Evolutionary conservation across 2,888 invertebrate species (phyloP).

Genomic region (Agrilus biguttatus): DNA sequence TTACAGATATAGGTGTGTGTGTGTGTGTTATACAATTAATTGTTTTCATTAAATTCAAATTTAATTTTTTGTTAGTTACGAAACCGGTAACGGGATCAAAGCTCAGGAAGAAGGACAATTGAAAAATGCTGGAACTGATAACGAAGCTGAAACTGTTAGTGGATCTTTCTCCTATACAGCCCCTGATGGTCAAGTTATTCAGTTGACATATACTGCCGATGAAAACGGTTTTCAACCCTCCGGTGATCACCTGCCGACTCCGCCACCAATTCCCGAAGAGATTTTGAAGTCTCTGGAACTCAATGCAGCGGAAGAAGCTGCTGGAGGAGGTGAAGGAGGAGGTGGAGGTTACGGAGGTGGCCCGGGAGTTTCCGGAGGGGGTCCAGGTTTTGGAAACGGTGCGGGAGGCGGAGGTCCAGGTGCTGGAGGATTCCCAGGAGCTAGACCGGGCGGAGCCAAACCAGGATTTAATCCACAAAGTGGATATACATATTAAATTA

Average conservation of each 20-base stretch:
- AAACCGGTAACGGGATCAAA: conserved; percentile 48
- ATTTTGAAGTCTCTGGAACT: conserved; percentile 42
- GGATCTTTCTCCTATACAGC: conserved; percentile 50
- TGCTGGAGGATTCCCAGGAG: conserved; percentile 14
- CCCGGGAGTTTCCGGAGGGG: conserved; percentile 14
- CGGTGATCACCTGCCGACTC: conserved; percentile 43
- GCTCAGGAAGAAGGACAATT: conserved; percentile 46
- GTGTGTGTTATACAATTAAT: conserved; percentile 14
- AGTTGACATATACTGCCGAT: conserved; percentile 47
- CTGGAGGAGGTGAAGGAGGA: conserved; percentile 13
- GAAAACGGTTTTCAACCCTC: conserved; percentile 51
- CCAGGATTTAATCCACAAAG: conserved; percentile 30
- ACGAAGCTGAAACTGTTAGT: conserved; percentile 39
- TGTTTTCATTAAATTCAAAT: not conserved
- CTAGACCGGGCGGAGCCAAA: conserved; percentile 25
- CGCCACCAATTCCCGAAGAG: conserved; percentile 50
- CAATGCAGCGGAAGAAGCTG: conserved; percentile 33
- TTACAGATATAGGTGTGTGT: conserved; percentile 34
- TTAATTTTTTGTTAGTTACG: conserved; percentile 32
- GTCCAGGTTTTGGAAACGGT: conserved; percentile 15
- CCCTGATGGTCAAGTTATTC: conserved; percentile 47
- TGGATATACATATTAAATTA: conserved; percentile 32
- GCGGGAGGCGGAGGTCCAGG: conserved; percentile 13
- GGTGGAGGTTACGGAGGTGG: conserved; percentile 10
- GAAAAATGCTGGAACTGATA: conserved; percentile 42